Evolutionary conservation across 2,797 vertebrate genomes (phyloP), one percentile per base, ranked within the genome.

Genomic region (Sebastes oblongus): DNA sequence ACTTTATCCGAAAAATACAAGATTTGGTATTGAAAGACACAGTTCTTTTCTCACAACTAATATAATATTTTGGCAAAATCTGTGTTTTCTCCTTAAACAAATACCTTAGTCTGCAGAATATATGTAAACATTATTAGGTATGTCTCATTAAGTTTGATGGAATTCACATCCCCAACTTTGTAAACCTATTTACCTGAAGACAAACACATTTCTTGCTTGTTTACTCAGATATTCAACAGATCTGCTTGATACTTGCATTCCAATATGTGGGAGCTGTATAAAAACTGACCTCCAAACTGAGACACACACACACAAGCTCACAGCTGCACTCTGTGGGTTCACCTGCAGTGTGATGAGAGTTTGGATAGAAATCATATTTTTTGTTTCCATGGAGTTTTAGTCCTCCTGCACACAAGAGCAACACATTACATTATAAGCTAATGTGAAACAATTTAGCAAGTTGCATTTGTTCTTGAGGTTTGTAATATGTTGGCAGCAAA

Each of bases 191-290:
- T 80, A 78, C 58, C 61, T 73, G 18, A 66, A 32, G n/a, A 73
- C 16, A 81, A 88, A 83, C 75, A 88, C 3, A 75, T 24, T 27
- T 75, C 10, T 54, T 32, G 54, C 3, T 8, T 82, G 87, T 90
- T 91, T 89, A 89, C 39, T 27, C 42, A 18, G 42, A 62, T 66
- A 22, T 58, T 71, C 60, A 88, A 86, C 75, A 92, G 58, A 78
- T 83, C 72, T 70, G 59, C 50, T 42, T 42, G 14, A 59, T 13
- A 52, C 16, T 82, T 78, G 8, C 62, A 60, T 76, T 83, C 66
- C 66, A 65, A 8, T 16, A 4, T 73, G 22, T 8, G 27, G 42
- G 34, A 5, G 50, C 4, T 71, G 36, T 22, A 66, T 58, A 68
- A 67, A 75, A 62, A 58, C n/a, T 36, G 30, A 64, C 39, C 29